A percentile compares a stretch with the other conserved stretches of the same genome.
phyloP scores from a whole-genome alignment of 1,140 invertebrate species.

The Nasonia vitripennis region DNA sequence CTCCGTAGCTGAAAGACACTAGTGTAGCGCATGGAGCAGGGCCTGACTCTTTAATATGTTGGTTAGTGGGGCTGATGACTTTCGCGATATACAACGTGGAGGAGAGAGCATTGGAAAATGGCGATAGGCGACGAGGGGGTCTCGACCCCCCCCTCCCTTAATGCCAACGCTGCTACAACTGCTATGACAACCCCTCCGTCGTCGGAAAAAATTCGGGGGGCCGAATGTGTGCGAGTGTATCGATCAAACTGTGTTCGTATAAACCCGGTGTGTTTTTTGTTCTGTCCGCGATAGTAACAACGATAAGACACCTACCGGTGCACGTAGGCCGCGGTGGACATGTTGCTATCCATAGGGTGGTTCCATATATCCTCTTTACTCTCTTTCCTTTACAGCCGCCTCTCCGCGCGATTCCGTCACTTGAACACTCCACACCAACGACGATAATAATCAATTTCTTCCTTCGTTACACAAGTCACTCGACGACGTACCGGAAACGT shows the following conservation, averaged over 20 bases:
- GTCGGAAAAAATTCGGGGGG: background rate
- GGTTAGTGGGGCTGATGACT: background rate
- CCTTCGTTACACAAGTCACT: background rate
- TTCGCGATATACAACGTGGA: background rate
- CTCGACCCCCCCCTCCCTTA: no score
- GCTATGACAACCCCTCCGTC: background rate
- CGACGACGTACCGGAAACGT: no score
- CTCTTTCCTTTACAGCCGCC: background rate
- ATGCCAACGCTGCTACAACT: no score
- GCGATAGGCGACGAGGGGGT: background rate
- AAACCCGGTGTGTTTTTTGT: background rate
- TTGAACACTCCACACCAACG: background rate
- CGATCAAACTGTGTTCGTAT: slow-evolving; percentile 21
- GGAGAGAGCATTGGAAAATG: background rate
- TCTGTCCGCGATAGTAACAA: no score
- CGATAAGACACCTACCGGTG: slow-evolving; percentile 56
- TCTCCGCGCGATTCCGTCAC: background rate
- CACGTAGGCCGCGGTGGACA: slow-evolving; percentile 73
- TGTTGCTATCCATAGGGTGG: slow-evolving; percentile 74
- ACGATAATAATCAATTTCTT: no score
- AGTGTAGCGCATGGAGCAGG: background rate
- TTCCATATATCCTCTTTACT: slow-evolving; percentile 65
- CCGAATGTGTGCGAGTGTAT: background rate
- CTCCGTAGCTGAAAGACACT: background rate
- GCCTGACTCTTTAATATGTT: background rate